phyloP scores from a whole-genome alignment of 1,140 invertebrate genomes.

The Euschistus heros region DNA sequence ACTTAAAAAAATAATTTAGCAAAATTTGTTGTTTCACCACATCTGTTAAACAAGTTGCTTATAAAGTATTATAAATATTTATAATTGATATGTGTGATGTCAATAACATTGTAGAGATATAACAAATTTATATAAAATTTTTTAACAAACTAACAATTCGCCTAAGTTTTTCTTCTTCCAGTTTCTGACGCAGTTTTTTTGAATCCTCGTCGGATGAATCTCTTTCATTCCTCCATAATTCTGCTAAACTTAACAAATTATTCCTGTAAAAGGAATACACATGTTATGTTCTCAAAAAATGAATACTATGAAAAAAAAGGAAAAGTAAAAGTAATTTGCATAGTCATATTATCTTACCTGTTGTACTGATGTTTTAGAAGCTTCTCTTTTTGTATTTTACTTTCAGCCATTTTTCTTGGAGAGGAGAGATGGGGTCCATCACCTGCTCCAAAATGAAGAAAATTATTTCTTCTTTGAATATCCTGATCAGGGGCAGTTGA shows the following conservation, averaged over 20 bases:
- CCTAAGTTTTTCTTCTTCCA: constrained; percentile 64
- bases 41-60: too few species aligned
- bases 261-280: background rate
- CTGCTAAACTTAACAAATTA: constrained; percentile 40
- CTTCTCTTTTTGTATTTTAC: background rate
- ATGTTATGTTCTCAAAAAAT: background rate
- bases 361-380: constrained; percentile 1
- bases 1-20: too few species aligned
- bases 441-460: background rate
- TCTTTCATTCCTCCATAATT: constrained; percentile 41
- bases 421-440: background rate
- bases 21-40: too few species aligned
- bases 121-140: too few species aligned
- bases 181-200: constrained; percentile 40
- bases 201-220: constrained; percentile 33
- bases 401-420: background rate
- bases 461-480: background rate
- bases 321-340: background rate
- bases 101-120: too few species aligned
- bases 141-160: constrained; percentile 43
- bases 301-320: background rate
- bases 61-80: too few species aligned
- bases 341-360: background rate
- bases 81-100: too few species aligned
- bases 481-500: background rate